Evolutionary conservation across 2,113 vertebrate species (phyloP).

Genomic region (Microcebus tavaratra): DNA sequence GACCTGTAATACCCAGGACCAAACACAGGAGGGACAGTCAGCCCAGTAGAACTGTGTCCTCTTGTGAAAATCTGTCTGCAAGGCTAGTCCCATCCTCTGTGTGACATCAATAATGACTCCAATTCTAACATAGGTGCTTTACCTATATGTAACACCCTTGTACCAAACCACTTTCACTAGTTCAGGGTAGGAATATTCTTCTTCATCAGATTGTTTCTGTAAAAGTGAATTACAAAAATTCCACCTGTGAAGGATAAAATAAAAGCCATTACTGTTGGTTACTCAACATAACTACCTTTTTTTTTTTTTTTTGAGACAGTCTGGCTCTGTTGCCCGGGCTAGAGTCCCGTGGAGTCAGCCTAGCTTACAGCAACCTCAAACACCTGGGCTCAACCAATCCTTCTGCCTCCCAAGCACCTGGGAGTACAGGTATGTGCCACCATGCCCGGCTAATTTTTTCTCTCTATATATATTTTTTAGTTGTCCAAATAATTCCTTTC

Average conservation of each 20-base stretch:
- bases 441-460: no score
- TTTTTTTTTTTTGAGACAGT: no score
- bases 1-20: background rate
- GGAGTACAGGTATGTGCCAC: no score
- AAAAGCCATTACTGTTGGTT: background rate
- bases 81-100: background rate
- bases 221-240: slow-evolving; percentile 81
- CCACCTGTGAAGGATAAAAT: slow-evolving; percentile 86
- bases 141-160: slow-evolving; percentile 91
- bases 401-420: no score
- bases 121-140: background rate
- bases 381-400: no score
- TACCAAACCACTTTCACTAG: slow-evolving; percentile 90
- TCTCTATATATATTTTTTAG: no score
- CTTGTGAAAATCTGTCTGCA: background rate
- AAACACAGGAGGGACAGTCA: background rate
- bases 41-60: background rate
- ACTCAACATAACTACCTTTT: background rate
- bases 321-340: no score
- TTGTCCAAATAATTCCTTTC: no score
- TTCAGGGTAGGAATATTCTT: slow-evolving; percentile 79
- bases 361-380: no score
- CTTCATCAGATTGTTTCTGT: slow-evolving; percentile 70
- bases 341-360: no score
- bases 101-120: background rate